phyloP scores from a whole-genome alignment of 2,888 invertebrate genomes.

The Tromatobia lineatoria region DNA sequence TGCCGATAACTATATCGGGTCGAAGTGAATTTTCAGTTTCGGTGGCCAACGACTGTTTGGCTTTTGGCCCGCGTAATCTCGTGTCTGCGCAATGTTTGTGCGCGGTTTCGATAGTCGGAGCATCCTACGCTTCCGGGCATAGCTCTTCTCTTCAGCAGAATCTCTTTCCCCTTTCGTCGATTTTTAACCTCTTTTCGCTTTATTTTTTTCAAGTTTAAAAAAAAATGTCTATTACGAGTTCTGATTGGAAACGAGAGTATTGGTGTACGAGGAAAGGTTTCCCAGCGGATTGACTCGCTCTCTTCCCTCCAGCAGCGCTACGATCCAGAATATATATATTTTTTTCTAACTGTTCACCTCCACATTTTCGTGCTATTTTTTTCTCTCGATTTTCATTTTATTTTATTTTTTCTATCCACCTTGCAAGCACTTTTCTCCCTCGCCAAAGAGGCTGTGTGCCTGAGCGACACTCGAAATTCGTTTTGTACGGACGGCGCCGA shows the following conservation, averaged over 20 bases:
- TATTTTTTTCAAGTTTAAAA: neutral
- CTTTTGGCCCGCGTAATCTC: neutral
- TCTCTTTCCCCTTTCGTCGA: neutral
- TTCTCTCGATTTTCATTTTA: conserved; percentile 30
- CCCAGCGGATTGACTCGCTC: conserved; percentile 35
- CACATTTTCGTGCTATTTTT: neutral
- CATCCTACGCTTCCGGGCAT: conserved; percentile 47
- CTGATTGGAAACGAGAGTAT: conserved; percentile 64
- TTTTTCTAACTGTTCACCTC: neutral
- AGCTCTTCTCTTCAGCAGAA: conserved; percentile 1
- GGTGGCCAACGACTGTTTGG: neutral
- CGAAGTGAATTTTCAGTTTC: neutral
- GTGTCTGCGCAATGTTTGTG: conserved; percentile 3
- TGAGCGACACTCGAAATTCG: conserved; percentile 57
- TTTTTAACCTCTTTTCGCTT: neutral
- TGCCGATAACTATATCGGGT: neutral
- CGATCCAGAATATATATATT: neutral
- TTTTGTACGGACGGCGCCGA: conserved; percentile 42
- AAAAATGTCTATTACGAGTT: conserved; percentile 54
- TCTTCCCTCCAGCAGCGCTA: conserved; percentile 2
- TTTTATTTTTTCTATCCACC: neutral
- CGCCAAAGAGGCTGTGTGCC: conserved; percentile 24
- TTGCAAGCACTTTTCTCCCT: conserved; percentile 25
- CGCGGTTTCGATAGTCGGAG: conserved; percentile 37
- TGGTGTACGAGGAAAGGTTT: conserved; percentile 53